phyloP scores from a whole-genome alignment of 2,113 vertebrate species.

The Tetrax tetrax region DNA sequence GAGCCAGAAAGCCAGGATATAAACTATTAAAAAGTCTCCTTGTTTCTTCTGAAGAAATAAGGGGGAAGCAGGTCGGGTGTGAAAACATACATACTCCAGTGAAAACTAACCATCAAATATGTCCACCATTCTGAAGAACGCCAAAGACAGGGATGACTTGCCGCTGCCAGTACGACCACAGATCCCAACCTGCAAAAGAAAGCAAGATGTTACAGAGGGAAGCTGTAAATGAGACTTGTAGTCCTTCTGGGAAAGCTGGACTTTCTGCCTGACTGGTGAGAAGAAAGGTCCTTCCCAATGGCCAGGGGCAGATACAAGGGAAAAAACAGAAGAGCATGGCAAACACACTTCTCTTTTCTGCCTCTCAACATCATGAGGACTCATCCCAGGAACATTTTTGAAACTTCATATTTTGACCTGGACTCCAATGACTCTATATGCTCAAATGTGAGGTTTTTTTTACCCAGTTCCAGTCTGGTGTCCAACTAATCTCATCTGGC shows the following conservation, averaged over 20 bases:
- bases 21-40: neutral
- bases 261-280: neutral
- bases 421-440: neutral
- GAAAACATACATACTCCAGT: neutral
- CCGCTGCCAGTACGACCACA: slow-evolving; percentile 97
- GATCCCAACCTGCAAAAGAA: slow-evolving; percentile 88
- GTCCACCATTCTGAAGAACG: slow-evolving; percentile 99
- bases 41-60: neutral
- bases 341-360: neutral
- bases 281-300: neutral
- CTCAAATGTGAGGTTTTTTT: neutral
- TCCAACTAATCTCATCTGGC: neutral
- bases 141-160: slow-evolving; percentile 95
- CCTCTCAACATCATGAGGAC: neutral
- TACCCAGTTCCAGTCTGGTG: neutral
- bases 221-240: neutral
- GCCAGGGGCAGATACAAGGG: neutral
- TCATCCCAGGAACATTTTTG: neutral
- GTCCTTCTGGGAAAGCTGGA: neutral
- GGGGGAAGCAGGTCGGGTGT: neutral
- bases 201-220: neutral
- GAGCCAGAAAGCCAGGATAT: neutral
- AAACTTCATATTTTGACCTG: neutral
- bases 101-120: slow-evolving; percentile 92
- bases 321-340: neutral